Evolutionary conservation across 1,140 invertebrate species (phyloP).

Genomic region (Elymnias hypermnestra): DNA sequence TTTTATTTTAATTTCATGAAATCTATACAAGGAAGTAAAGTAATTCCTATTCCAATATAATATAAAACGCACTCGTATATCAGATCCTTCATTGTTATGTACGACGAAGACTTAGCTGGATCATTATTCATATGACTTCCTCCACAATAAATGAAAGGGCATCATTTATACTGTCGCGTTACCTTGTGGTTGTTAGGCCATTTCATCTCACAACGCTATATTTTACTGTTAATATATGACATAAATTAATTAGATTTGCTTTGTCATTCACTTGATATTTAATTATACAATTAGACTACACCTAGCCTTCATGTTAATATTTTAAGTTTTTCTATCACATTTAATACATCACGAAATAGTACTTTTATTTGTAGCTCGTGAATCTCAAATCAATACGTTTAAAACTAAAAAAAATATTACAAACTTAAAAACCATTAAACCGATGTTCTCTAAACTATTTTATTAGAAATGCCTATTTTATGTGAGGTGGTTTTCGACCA

Average conservation of each 20-base stretch:
- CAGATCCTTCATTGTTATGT: constrained; percentile 3
- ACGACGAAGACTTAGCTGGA: constrained; percentile 8
- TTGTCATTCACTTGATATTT: background rate
- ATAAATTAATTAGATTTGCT: background rate
- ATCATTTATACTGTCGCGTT: constrained; percentile 23
- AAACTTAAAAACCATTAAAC: too few relatives aligned
- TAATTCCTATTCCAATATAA: background rate
- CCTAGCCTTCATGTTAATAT: too few relatives aligned
- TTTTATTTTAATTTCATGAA: too few relatives aligned
- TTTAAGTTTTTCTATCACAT: too few relatives aligned
- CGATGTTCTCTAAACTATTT: too few relatives aligned
- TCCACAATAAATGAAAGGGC: constrained; percentile 22
- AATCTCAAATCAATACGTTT: too few relatives aligned
- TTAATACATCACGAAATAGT: too few relatives aligned
- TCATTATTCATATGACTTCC: constrained; percentile 26
- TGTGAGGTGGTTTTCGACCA: too few relatives aligned
- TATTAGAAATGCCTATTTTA: too few relatives aligned
- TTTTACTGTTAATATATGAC: constrained; percentile 7
- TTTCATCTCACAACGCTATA: constrained; percentile 18
- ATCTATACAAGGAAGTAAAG: too few relatives aligned
- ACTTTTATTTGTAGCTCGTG: too few relatives aligned
- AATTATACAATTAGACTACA: background rate
- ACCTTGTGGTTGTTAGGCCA: constrained; percentile 19
- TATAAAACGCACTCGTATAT: constrained; percentile 1
- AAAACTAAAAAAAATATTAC: too few relatives aligned